Evolutionary conservation across 2,888 invertebrate genomes (phyloP).

Genomic region (Apamea monoglypha): DNA sequence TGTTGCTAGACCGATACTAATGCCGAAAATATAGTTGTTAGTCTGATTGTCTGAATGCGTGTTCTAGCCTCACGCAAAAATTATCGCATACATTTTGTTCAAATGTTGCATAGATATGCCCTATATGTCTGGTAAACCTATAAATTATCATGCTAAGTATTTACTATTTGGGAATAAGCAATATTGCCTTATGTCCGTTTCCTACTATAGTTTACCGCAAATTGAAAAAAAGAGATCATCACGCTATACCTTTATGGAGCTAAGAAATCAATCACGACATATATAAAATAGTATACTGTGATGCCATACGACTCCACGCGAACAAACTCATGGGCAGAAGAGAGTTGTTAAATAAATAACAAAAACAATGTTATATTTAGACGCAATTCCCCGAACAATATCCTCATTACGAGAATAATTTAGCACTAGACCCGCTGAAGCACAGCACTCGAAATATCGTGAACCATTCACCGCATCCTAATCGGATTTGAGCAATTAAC

Average conservation of each 20-base stretch:
- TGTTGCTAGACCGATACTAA: neutral
- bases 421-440: conserved; percentile 8
- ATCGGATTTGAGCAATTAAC: conserved; percentile 66
- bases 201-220: neutral
- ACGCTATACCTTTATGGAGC: neutral
- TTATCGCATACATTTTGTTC: neutral
- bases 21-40: neutral
- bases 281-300: neutral
- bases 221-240: neutral
- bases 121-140: neutral
- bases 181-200: neutral
- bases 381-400: neutral
- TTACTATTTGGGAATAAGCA: neutral
- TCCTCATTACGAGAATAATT: conserved; percentile 14
- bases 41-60: neutral
- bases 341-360: neutral
- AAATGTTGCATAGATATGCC: neutral
- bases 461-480: conserved; percentile 46
- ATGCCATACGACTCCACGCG: neutral
- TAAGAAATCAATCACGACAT: neutral
- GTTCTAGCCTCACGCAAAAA: neutral
- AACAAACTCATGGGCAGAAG: neutral
- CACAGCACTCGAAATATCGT: conserved; percentile 36
- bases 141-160: neutral
- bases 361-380: neutral